Evolutionary conservation across 2,888 invertebrate genomes (phyloP).

Genomic region (Volucella bombylans): DNA sequence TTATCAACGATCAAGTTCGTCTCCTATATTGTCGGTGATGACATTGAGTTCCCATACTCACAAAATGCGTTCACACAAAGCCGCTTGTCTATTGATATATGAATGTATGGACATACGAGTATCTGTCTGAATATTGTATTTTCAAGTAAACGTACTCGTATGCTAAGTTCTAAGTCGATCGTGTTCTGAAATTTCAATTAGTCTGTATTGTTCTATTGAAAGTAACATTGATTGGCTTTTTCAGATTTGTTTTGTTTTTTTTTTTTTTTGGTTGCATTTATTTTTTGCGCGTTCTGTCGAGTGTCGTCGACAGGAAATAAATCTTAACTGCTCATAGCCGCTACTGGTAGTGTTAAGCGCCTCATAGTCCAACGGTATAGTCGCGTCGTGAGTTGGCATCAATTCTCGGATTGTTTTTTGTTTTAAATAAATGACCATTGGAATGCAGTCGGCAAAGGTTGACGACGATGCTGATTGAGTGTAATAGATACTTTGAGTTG

Average conservation of each 20-base stretch:
- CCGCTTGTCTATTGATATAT: slow-evolving; percentile 19
- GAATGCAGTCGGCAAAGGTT: slow-evolving; percentile 43
- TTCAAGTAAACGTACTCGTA: slow-evolving; percentile 58
- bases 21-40: slow-evolving; percentile 50
- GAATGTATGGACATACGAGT: slow-evolving; percentile 4
- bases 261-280: not conserved
- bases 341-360: slow-evolving; percentile 57
- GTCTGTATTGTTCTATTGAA: slow-evolving; percentile 64
- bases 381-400: slow-evolving; percentile 39
- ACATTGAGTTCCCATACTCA: slow-evolving; percentile 70
- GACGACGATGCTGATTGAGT: slow-evolving; percentile 57
- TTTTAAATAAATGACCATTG: slow-evolving; percentile 49
- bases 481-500: slow-evolving; percentile 49
- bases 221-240: slow-evolving; percentile 63
- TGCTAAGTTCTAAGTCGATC: slow-evolving; percentile 68
- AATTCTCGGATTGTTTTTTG: slow-evolving; percentile 30
- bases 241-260: slow-evolving; percentile 15
- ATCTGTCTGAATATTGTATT: slow-evolving; percentile 46
- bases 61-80: slow-evolving; percentile 59
- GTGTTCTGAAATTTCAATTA: slow-evolving; percentile 71
- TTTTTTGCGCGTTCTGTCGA: slow-evolving; percentile 34
- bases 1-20: slow-evolving; percentile 24
- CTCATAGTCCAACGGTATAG: slow-evolving; percentile 38
- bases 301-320: slow-evolving; percentile 63
- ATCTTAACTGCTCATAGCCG: slow-evolving; percentile 40